Conservation (phyloP, 2,797 vertebrate species). For the Rhinichthys osculus region DNA sequence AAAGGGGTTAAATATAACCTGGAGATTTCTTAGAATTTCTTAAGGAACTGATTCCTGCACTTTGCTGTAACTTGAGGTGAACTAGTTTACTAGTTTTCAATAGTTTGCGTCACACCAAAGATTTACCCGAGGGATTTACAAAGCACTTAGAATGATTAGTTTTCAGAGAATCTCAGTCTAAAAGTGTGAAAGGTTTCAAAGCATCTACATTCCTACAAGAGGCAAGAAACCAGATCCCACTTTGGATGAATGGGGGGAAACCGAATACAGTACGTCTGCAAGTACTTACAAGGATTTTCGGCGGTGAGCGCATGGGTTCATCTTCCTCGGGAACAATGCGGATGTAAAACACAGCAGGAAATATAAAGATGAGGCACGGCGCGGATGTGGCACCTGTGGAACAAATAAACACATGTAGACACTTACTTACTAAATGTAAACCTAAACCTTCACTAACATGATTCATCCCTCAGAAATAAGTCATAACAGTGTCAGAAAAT, state of each 20-base stretch:
- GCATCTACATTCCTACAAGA: slow-evolving; percentile 3
- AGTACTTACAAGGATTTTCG: slow-evolving; percentile 89
- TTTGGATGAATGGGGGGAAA: neutral
- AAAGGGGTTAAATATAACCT: neutral
- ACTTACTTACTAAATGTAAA: neutral
- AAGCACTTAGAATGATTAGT: slow-evolving; percentile 30
- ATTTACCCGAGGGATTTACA: neutral
- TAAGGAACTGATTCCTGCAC: neutral
- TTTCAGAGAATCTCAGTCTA: slow-evolving; percentile 19
- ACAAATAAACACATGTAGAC: slow-evolving; percentile 5
- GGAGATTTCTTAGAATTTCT: neutral
- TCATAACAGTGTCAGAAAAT: neutral
- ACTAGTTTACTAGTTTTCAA: slow-evolving; percentile 4
- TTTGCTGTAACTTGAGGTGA: neutral
- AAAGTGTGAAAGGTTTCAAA: slow-evolving; percentile 2
- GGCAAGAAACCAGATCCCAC: slow-evolving; percentile 21
- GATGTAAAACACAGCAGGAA: slow-evolving; percentile 96
- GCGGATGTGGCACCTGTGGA: slow-evolving; percentile 92
- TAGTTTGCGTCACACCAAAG: neutral
- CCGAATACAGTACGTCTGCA: neutral
- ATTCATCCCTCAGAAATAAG: neutral
- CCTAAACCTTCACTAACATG: neutral
- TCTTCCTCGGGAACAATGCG: slow-evolving; percentile 94
- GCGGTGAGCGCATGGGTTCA: slow-evolving; percentile 85
- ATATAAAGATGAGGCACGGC: slow-evolving; percentile 98